Evolutionary conservation across 2,888 invertebrate genomes (phyloP), one percentile per base, ranked within the genome.

Genomic region (Pseudococcus viburni): DNA sequence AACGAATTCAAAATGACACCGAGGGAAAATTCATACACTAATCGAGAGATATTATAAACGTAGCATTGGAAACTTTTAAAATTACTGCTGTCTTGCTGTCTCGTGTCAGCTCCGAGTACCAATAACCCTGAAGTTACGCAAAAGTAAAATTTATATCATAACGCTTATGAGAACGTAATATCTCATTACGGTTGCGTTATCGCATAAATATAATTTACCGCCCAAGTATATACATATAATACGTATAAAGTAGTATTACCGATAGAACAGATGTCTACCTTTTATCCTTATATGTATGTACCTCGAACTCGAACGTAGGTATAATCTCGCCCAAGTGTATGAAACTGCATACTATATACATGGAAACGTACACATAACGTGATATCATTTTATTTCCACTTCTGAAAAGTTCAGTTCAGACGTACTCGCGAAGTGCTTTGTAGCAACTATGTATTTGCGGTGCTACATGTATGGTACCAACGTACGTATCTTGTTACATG

Each of bases 311-410:
- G 22, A 8, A 22, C 11, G 8, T 64, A 64, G 7, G n/a, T 64
- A 64, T 64, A 64, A 64, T 64, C 19, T 64, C 64, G 12, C 22
- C 64, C 19, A 7, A 22, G 64, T 22, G 64, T 64, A 64, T 64
- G 64, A 64, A 64, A 64, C 64, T 64, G 64, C 64, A 64, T 64
- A 59, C 59, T n/a, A 59, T 19, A 59, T n/a, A n/a, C 59, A n/a
- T 19, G n/a, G 48, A 15, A 11, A 51, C 22, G 59, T 59, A 59
- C 59, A 59, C 8, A 17, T 64, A 64, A 19, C 64, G 64, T 64
- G 64, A 64, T 64, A 64, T 64, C 64, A 64, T 64, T 64, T 64
- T 64, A 64, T 64, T 64, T 64, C 64, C 22, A 64, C 64, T 64
- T 64, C 22, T 64, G 22, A 64, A 22, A 64, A 64, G 64, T 64